Evolutionary conservation across 2,113 vertebrate genomes (phyloP).

Genomic region (Tachuris rubrigastra): DNA sequence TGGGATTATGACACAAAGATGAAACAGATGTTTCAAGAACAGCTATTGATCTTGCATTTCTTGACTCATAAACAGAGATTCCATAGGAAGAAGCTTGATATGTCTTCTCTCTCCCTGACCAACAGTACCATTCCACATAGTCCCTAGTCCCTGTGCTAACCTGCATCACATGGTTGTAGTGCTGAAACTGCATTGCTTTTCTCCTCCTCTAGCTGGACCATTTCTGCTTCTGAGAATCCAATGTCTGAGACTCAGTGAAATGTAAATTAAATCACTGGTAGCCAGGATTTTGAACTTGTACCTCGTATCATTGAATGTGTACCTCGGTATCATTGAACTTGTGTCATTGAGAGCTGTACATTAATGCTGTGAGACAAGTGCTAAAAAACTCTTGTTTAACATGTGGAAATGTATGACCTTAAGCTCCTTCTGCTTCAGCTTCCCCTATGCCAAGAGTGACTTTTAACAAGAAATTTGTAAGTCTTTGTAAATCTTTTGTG

Average conservation of each 20-base stretch:
- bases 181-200: neutral
- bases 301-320: neutral
- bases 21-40: neutral
- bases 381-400: neutral
- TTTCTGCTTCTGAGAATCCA: neutral
- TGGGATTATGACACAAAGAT: neutral
- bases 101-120: neutral
- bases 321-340: neutral
- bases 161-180: neutral
- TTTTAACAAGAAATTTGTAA: neutral
- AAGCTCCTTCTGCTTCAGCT: neutral
- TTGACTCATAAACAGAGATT: neutral
- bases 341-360: neutral
- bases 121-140: fast-evolving
- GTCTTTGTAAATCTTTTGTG: neutral
- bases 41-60: neutral
- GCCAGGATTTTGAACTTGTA: neutral
- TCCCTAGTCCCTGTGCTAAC: neutral
- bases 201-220: neutral
- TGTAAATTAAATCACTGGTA: neutral
- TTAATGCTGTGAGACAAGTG: neutral
- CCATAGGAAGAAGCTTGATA: neutral
- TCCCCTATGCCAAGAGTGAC: neutral
- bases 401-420: neutral
- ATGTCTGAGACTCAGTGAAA: neutral